Percentiles rank a stretch among this genome's conserved stretches.
These are phyloP conservation scores for Parthenolecanium corni DNA, from an alignment of 2,888 invertebrate genomes.

Conservation along the genomic window DNA sequence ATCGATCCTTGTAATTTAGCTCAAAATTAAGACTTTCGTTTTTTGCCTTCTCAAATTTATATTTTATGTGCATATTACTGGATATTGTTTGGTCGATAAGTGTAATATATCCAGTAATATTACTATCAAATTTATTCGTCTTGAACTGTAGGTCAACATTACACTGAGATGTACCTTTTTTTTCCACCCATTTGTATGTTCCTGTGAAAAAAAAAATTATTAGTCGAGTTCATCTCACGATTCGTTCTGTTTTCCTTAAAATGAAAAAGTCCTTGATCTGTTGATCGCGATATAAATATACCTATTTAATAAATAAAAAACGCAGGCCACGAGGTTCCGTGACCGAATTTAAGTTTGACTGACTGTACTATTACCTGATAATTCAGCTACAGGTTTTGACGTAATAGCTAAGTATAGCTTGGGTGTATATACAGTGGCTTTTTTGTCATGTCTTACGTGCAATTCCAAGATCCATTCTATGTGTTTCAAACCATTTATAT, in stretches of 20 bases:
- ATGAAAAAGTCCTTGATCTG: conserved; percentile 38
- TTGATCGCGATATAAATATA: not conserved
- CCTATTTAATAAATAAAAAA: too few relatives aligned
- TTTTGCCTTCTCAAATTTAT: conserved; percentile 49
- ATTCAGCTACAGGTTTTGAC: conserved; percentile 56
- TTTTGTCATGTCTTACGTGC: conserved; percentile 46
- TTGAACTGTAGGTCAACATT: conserved; percentile 64
- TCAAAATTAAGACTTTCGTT: conserved; percentile 34
- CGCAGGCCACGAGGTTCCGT: too few relatives aligned
- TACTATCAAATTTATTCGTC: conserved; percentile 62
- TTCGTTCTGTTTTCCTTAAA: too few relatives aligned
- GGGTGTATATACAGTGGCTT: conserved; percentile 60
- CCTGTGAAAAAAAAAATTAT: conserved; percentile 40
- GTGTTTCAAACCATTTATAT: conserved; percentile 60
- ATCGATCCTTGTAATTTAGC: conserved; percentile 43
- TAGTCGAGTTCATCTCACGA: too few relatives aligned
- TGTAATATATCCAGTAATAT: conserved; percentile 60
- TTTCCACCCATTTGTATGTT: conserved; percentile 48
- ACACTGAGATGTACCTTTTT: conserved; percentile 61
- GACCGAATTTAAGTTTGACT: not conserved
- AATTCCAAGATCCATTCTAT: conserved; percentile 54
- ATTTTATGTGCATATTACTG: conserved; percentile 52
- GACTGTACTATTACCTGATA: conserved; percentile 48
- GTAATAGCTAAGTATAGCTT: conserved; percentile 60
- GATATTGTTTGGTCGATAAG: conserved; percentile 44